phyloP scores from a whole-genome alignment of 2,888 invertebrate genomes.

The Pheosia gnoma region DNA sequence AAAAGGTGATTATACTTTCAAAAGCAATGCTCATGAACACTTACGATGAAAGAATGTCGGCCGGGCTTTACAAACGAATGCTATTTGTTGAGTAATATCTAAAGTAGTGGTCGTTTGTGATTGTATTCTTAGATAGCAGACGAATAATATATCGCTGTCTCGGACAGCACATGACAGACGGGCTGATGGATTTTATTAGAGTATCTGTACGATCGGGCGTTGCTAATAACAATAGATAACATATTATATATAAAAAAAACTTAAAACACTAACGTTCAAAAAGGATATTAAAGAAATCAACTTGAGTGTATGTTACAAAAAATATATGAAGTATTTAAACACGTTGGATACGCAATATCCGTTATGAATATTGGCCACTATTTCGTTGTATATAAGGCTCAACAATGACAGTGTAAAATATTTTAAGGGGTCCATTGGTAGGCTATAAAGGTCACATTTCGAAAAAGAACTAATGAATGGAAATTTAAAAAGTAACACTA shows the following conservation, averaged over 20 bases:
- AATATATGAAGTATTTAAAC: no score
- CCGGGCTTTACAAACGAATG: slow-evolving; percentile 44
- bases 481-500: no score
- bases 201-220: slow-evolving; percentile 18
- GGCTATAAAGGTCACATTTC: no score
- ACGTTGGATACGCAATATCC: no score
- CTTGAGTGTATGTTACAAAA: no score
- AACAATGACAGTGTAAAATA: no score
- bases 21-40: slow-evolving; percentile 31
- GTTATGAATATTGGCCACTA: no score
- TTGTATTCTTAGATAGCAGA: slow-evolving; percentile 52
- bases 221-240: slow-evolving; percentile 27
- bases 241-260: slow-evolving; percentile 11
- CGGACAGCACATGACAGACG: slow-evolving; percentile 47
- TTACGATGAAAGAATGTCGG: slow-evolving; percentile 37
- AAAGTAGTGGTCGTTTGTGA: slow-evolving; percentile 46
- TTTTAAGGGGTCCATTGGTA: no score
- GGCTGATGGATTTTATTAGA: slow-evolving; percentile 44
- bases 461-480: no score
- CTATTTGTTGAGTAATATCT: slow-evolving; percentile 50
- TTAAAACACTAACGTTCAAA: not conserved
- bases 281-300: no score
- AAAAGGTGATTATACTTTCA: slow-evolving; percentile 49
- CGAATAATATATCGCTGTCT: slow-evolving; percentile 52
- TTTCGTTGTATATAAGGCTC: no score